Conservation (phyloP, 2,113 vertebrate species). For the Atractosteus spatula region DNA sequence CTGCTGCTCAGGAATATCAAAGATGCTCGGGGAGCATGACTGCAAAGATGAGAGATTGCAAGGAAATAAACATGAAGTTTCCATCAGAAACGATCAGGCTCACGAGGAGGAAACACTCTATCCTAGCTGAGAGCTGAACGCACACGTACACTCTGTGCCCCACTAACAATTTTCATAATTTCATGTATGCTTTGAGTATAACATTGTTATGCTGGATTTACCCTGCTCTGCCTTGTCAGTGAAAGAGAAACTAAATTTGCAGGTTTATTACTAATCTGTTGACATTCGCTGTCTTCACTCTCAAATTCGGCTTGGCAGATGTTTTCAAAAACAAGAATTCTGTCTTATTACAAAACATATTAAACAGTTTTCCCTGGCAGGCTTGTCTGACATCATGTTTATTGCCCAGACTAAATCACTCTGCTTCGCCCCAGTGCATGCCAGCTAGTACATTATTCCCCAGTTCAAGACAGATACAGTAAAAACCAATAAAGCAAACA, state of each 20-base stretch:
- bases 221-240: slow-evolving; percentile 33
- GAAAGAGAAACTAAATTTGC: slow-evolving; percentile 59
- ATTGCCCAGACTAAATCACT: slow-evolving; percentile 68
- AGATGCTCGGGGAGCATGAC: slow-evolving; percentile 1
- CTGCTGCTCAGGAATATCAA: background rate
- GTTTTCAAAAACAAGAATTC: slow-evolving; percentile 74
- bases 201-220: background rate
- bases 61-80: slow-evolving; percentile 10
- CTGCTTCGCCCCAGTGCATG: slow-evolving; percentile 61
- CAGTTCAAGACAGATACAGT: slow-evolving; percentile 58
- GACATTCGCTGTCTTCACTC: slow-evolving; percentile 76
- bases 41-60: slow-evolving; percentile 7
- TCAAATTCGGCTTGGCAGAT: slow-evolving; percentile 70
- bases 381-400: slow-evolving; percentile 71
- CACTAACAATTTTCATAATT: slow-evolving; percentile 6
- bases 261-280: slow-evolving; percentile 67
- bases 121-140: background rate
- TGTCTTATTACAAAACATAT: slow-evolving; percentile 69
- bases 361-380: slow-evolving; percentile 68
- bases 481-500: slow-evolving; percentile 50
- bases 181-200: slow-evolving; percentile 6
- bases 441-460: slow-evolving; percentile 64
- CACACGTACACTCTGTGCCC: background rate
- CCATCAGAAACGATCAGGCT: slow-evolving; percentile 9
- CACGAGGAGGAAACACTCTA: background rate